Evolutionary conservation across 2,797 vertebrate species (phyloP).

Genomic region (Ceyx erithaca): DNA sequence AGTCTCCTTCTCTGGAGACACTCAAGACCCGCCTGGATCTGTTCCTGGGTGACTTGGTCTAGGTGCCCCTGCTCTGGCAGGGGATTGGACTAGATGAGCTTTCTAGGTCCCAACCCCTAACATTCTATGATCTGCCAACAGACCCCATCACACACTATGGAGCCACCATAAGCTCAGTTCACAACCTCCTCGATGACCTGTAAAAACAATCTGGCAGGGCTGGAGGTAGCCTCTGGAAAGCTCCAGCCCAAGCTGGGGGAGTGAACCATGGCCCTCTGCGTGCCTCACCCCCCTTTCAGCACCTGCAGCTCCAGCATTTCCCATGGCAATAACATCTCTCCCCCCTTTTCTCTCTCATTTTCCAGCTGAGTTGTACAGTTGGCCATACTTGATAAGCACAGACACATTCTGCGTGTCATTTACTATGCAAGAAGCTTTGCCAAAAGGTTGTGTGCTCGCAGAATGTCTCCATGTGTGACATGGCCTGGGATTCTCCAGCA

Average conservation of each 20-base stretch:
- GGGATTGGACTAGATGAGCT: too few relatives aligned
- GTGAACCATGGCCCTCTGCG: accelerated
- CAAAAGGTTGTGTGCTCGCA: background rate
- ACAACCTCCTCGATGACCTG: background rate
- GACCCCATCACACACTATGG: too few relatives aligned
- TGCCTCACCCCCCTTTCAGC: background rate
- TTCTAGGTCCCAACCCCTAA: background rate
- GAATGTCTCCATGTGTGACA: accelerated
- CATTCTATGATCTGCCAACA: background rate
- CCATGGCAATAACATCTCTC: background rate
- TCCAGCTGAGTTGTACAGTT: background rate
- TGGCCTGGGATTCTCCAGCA: background rate
- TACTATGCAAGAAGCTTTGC: background rate
- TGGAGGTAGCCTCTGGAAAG: background rate
- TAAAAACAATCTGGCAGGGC: background rate
- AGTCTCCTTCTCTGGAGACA: too few relatives aligned
- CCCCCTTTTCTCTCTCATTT: background rate
- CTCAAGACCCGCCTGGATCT: too few relatives aligned
- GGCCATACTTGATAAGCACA: background rate
- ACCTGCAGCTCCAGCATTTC: background rate
- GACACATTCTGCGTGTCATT: background rate
- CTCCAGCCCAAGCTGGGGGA: background rate
- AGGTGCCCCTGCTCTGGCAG: too few relatives aligned
- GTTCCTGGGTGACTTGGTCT: too few relatives aligned
- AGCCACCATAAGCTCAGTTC: background rate